Evolutionary conservation across 2,888 invertebrate genomes (phyloP).

Genomic region (Lithophane ornitopus): DNA sequence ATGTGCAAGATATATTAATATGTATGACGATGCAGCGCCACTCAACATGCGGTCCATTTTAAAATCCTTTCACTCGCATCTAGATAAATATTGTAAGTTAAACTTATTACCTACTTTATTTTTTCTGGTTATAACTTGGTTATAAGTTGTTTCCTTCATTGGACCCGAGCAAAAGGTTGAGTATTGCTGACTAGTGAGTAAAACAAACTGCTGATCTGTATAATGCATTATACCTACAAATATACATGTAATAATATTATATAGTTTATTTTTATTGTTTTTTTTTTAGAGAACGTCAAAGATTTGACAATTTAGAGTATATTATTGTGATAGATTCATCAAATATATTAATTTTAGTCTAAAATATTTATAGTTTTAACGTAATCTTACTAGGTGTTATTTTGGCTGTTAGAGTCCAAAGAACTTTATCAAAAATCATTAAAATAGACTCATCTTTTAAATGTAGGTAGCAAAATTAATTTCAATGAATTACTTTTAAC

Average conservation of each 20-base stretch:
- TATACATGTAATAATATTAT: constrained; percentile 18
- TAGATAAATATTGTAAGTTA: neutral
- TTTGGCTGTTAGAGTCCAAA: constrained; percentile 34
- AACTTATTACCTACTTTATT: neutral
- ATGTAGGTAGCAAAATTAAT: neutral
- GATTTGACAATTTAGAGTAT: neutral
- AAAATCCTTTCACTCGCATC: neutral
- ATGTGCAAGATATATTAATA: constrained; percentile 32
- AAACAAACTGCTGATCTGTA: constrained; percentile 11
- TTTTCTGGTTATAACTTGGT: neutral
- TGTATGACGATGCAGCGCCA: constrained; percentile 10
- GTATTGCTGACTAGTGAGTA: constrained; percentile 7
- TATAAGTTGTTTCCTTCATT: neutral
- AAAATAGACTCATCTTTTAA: neutral
- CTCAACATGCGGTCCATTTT: constrained; percentile 18
- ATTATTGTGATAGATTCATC: neutral
- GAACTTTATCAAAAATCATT: neutral
- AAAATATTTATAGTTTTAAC: neutral
- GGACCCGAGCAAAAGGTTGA: constrained; percentile 15
- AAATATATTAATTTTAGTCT: constrained; percentile 8
- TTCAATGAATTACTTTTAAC: neutral
- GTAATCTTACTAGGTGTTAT: neutral
- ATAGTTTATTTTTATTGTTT: constrained; percentile 15
- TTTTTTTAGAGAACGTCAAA: neutral
- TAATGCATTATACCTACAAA: neutral